Percentiles rank a stretch among this genome's conserved stretches.
Evolutionary conservation across 2,888 invertebrate species (phyloP).

Genomic region (Epirrhoe alternata): DNA sequence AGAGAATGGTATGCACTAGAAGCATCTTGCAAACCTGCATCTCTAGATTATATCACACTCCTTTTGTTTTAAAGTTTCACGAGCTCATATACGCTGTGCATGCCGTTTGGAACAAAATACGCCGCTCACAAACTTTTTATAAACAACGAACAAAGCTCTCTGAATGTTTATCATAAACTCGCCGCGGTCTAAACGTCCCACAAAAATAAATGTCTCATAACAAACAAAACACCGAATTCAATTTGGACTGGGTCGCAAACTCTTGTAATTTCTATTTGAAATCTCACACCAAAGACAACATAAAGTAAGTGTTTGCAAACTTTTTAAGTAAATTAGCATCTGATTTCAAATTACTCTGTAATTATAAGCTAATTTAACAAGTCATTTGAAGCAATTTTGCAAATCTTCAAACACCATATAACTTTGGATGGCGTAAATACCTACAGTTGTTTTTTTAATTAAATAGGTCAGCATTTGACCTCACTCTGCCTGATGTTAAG

Average conservation of each 20-base stretch:
- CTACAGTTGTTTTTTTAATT: no score
- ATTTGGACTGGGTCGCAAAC: slow-evolving; percentile 1
- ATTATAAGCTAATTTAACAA: slow-evolving; percentile 41
- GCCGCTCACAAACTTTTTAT: slow-evolving; percentile 38
- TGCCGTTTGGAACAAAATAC: slow-evolving; percentile 41
- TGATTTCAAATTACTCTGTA: slow-evolving; percentile 41
- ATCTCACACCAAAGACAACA: slow-evolving; percentile 28
- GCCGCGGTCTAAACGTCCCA: slow-evolving; percentile 7
- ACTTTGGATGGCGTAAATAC: slow-evolving; percentile 31
- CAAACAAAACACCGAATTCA: slow-evolving; percentile 4
- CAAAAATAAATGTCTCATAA: slow-evolving; percentile 14
- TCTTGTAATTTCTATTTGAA: slow-evolving; percentile 21
- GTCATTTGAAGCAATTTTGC: slow-evolving; percentile 32
- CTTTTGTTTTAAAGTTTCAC: slow-evolving; percentile 42
- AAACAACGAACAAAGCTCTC: slow-evolving; percentile 46
- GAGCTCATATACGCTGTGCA: slow-evolving; percentile 18
- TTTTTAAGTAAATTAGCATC: slow-evolving; percentile 36
- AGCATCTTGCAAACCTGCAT: slow-evolving; percentile 29
- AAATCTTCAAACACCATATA: slow-evolving; percentile 24
- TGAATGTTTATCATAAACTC: slow-evolving; percentile 38
- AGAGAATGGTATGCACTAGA: slow-evolving; percentile 23
- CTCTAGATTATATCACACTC: slow-evolving; percentile 32
- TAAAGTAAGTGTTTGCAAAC: slow-evolving; percentile 22
- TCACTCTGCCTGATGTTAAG: no score
- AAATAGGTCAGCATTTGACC: no score